These are phyloP conservation scores for Vidua macroura DNA, from an alignment of 2,113 vertebrate genomes.

Conservation along the genomic window DNA sequence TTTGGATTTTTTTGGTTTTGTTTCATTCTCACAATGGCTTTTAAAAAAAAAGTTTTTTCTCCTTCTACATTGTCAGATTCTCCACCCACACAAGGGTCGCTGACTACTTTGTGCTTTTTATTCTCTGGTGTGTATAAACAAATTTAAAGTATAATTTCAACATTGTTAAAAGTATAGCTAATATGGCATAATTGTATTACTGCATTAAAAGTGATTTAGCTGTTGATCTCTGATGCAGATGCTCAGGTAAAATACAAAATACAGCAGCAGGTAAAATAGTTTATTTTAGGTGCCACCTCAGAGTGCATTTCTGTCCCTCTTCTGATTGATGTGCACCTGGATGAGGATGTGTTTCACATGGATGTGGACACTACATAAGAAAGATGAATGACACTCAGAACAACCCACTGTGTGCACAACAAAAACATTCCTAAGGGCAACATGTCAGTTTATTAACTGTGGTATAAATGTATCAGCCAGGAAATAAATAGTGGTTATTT, in stretches of 20 bases:
- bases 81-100: not conserved
- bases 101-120: not conserved
- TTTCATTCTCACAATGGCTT: not conserved
- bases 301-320: not conserved
- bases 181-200: not conserved
- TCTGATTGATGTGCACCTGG: not conserved
- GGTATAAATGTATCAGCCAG: not conserved
- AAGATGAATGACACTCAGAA: not conserved
- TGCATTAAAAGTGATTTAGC: not conserved
- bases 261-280: not conserved
- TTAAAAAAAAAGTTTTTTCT: not conserved
- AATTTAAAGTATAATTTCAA: not conserved
- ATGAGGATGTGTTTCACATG: not conserved
- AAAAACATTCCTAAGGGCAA: not conserved
- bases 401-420: not conserved
- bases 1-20: not conserved
- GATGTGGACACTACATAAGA: not conserved
- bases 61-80: not conserved
- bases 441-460: not conserved
- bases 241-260: not conserved
- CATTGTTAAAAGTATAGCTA: not conserved
- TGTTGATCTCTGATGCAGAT: not conserved
- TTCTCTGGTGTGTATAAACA: not conserved
- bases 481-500: not conserved
- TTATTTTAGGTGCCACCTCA: not conserved